Evolutionary conservation across 92 coral and sea anemone genomes (phyloP).

Genomic region (Zoanthus sociatus): DNA sequence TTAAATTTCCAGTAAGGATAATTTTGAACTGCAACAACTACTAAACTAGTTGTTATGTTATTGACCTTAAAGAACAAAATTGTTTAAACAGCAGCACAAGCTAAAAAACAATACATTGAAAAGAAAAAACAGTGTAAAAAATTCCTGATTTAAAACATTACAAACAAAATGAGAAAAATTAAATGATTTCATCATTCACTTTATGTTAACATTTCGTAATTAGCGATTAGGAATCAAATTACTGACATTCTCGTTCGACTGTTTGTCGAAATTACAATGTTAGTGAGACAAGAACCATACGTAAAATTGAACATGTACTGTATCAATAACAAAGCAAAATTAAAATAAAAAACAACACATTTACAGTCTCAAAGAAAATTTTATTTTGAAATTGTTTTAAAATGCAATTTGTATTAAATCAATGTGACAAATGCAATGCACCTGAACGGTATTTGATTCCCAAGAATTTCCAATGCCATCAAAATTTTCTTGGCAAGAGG

Average conservation of each 20-base stretch:
- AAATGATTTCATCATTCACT: neutral
- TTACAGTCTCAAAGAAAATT: neutral
- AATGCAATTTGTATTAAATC: no score
- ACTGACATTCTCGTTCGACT: no score
- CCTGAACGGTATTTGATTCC: slow-evolving; percentile 50
- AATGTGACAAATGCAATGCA: no score
- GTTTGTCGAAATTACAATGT: neutral
- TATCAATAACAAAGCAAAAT: no score
- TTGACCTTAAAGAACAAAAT: neutral
- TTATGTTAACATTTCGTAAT: no score
- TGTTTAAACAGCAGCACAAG: neutral
- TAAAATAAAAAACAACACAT: neutral
- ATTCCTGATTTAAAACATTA: neutral
- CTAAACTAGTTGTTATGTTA: neutral
- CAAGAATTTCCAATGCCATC: slow-evolving; percentile 29
- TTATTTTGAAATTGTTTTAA: neutral
- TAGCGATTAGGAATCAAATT: no score
- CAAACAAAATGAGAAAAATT: neutral
- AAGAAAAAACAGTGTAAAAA: neutral
- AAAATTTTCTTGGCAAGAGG: neutral
- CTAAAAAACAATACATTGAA: neutral
- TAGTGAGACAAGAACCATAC: neutral
- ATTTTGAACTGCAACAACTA: neutral
- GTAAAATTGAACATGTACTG: neutral
- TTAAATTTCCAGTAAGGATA: neutral